phyloP scores from a whole-genome alignment of 2,797 vertebrate species.

The Rhincodon typus region DNA sequence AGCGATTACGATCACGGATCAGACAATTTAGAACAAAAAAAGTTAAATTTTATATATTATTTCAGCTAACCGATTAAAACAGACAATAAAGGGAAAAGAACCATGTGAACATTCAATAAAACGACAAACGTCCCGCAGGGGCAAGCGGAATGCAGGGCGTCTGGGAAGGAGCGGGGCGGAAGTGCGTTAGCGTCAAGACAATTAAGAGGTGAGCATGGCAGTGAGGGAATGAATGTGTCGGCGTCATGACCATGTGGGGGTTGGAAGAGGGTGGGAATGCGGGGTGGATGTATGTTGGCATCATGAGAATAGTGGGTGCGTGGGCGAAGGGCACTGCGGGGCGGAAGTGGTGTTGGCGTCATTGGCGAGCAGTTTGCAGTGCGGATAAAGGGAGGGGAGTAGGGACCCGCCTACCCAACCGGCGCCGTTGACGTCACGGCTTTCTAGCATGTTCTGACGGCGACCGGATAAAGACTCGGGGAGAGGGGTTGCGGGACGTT shows the following conservation, averaged over 20 bases:
- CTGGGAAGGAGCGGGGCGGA: not conserved
- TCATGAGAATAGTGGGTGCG: too few relatives aligned
- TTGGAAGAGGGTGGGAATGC: not conserved
- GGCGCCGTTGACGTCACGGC: not conserved
- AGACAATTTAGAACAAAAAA: not conserved
- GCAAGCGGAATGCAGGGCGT: too few relatives aligned
- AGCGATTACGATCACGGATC: not conserved
- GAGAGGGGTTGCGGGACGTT: not conserved
- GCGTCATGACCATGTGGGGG: not conserved
- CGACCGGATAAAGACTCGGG: conserved; percentile 15
- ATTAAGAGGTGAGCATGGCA: not conserved
- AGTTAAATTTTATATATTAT: not conserved
- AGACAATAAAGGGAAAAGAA: not conserved
- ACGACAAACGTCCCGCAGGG: too few relatives aligned
- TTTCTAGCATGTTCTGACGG: conserved; percentile 34
- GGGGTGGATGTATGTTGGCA: too few relatives aligned
- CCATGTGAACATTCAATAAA: not conserved
- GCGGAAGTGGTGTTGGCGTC: not conserved
- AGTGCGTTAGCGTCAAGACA: not conserved
- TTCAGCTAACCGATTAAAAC: not conserved
- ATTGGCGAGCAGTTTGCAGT: not conserved
- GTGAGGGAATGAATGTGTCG: not conserved
- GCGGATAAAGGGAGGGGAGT: not conserved
- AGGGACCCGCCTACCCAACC: not conserved
- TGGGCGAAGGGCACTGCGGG: not conserved